Evolutionary conservation across 2,888 invertebrate species (phyloP).

Genomic region (Aspidiotus rigidus): DNA sequence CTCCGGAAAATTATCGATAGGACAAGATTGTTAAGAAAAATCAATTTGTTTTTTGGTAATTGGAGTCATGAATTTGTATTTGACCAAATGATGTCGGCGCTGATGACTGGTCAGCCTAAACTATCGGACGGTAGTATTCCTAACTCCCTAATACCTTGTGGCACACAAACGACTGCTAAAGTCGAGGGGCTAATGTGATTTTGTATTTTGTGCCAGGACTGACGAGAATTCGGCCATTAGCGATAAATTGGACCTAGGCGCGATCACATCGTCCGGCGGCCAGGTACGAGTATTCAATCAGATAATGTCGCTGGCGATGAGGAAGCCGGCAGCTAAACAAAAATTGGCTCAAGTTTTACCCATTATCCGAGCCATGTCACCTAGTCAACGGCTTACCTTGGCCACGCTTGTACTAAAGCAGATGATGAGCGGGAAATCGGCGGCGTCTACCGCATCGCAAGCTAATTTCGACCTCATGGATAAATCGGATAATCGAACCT

Average conservation of each 20-base stretch:
- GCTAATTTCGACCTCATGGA: conserved; percentile 45
- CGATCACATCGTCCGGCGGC: conserved; percentile 60
- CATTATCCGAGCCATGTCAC: conserved; percentile 54
- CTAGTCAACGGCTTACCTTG: conserved; percentile 53
- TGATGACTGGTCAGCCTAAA: too few relatives aligned
- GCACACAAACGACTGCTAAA: too few relatives aligned
- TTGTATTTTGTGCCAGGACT: not conserved
- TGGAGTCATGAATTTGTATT: too few relatives aligned
- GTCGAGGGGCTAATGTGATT: not conserved
- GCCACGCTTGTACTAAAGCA: conserved; percentile 56
- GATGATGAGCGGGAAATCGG: conserved; percentile 43
- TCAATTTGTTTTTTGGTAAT: too few relatives aligned
- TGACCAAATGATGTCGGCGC: too few relatives aligned
- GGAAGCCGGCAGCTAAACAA: conserved; percentile 51
- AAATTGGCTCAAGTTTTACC: conserved; percentile 52
- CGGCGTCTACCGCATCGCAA: not conserved
- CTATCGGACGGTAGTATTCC: too few relatives aligned
- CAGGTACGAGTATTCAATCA: conserved; percentile 55
- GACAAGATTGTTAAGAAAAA: too few relatives aligned
- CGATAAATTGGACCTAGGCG: conserved; percentile 40
- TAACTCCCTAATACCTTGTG: too few relatives aligned
- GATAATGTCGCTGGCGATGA: conserved; percentile 51
- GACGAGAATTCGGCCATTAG: not conserved
- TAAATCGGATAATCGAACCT: conserved; percentile 47
- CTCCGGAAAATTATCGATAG: too few relatives aligned